These are phyloP conservation scores for Pammene aurita DNA, from an alignment of 2,888 invertebrate genomes.

Conservation along the genomic window DNA sequence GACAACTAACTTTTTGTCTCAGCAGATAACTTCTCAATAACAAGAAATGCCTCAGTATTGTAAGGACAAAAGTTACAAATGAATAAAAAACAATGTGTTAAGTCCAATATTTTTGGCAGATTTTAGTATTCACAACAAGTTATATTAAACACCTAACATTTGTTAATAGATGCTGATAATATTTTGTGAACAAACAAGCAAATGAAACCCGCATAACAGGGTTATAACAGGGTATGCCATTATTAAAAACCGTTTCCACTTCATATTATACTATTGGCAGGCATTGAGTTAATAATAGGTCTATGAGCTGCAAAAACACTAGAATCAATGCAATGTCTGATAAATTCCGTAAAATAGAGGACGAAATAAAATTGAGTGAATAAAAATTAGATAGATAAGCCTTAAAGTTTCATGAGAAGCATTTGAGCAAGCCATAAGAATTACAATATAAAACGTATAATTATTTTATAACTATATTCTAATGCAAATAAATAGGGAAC, in stretches of 20 bases:
- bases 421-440: conserved; percentile 26
- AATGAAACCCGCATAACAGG: not conserved
- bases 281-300: not conserved
- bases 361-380: conserved; percentile 8
- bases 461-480: not conserved
- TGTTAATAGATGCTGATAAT: not conserved
- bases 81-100: not conserved
- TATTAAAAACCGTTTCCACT: not conserved
- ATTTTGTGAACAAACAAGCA: not conserved
- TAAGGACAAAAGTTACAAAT: not conserved
- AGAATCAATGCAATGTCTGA: conserved; percentile 12
- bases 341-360: conserved; percentile 12
- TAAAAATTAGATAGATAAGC: not conserved
- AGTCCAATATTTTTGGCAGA: conserved; percentile 17
- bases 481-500: conserved; percentile 19
- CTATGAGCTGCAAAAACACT: conserved; percentile 2
- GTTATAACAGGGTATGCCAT: not conserved
- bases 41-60: not conserved
- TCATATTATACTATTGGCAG: not conserved
- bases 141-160: not conserved
- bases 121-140: conserved; percentile 5
- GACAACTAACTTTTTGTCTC: conserved; percentile 10
- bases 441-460: not conserved
- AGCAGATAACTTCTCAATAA: conserved; percentile 2
- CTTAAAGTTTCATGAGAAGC: not conserved